These are phyloP conservation scores for Stictocephala bisonia DNA, from an alignment of 2,888 invertebrate species.

Conservation along the genomic window DNA sequence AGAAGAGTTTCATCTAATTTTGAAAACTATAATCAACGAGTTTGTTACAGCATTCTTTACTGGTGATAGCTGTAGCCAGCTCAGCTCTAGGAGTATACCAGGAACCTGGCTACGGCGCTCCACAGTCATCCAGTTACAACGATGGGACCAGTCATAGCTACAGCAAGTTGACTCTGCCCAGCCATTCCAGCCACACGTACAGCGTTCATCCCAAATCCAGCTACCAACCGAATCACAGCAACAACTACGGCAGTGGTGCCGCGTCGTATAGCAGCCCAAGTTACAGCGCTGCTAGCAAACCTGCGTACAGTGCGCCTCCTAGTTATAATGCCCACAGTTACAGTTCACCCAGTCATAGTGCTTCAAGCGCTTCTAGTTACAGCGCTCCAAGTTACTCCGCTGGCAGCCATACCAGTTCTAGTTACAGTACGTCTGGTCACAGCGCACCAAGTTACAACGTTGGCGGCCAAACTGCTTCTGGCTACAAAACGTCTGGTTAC, in stretches of 20 bases:
- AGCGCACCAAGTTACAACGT: conserved; percentile 12
- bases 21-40: no score
- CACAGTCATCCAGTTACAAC: conserved; percentile 12
- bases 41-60: neutral
- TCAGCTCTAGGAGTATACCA: neutral
- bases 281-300: conserved; percentile 14
- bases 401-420: neutral
- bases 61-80: neutral
- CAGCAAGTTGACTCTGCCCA: neutral
- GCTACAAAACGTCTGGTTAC: neutral
- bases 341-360: neutral
- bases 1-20: no score
- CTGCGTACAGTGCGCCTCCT: neutral
- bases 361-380: neutral
- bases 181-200: conserved; percentile 13
- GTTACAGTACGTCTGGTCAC: neutral
- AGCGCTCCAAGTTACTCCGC: neutral
- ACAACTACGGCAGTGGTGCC: no score
- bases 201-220: neutral
- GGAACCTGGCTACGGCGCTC: conserved; percentile 12
- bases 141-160: neutral
- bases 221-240: neutral
- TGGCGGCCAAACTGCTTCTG: conserved; percentile 51
- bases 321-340: neutral
- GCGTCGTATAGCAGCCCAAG: no score